Evolutionary conservation across 2,113 vertebrate species (phyloP), one percentile per base, ranked within the genome.

Genomic region (Scytalopus superciliaris): DNA sequence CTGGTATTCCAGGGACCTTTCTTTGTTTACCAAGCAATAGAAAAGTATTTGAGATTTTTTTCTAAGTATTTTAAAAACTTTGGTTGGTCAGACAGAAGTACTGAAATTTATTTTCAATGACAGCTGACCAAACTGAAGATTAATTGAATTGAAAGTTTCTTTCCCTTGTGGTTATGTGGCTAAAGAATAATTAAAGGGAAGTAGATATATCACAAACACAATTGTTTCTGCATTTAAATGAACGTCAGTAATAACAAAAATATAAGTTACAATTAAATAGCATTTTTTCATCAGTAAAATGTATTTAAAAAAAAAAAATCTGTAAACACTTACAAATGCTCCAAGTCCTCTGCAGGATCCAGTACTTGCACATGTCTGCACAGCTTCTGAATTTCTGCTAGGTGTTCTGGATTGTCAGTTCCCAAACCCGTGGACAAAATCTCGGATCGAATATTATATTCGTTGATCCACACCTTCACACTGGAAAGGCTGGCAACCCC

Each of bases 351-450:
- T 45, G 69, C 67, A 44, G 1, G 49, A 75, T 63, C 3, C 21
- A 64, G 22, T 35, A 57, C 60, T 57, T 91, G 21, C 11, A 75
- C 5, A 23, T 44, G 83, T 69, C 68, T 4, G 10, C 76, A 97
- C 9, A 99, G 77, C 10, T 35, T 97, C 86, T 94, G 97, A 85
- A 99, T 97, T 33, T 98, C 94, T 16, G 94, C 91, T 60, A 98
- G 0, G 4, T 99, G 99, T 19, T 98, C 97, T 2, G 98, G 98
- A 96, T 99, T 99, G 84, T 97, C 95, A 14, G 96, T 80, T 37
- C 98, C 99, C 98, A 99, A 98, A 55, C 99, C 99, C 1, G 94
- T 98, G 4, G 97, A 98, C 72, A 99, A 42, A 91, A 99, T 99
- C 97, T 99, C 98, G 4, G 98, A 86, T 56, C 98, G 98, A 76